Evolutionary conservation across 2,113 vertebrate genomes (phyloP).

Genomic region (Bos taurus): ARS-UCD2.0 NC_037331.1:85803501-85804000

Average conservation of each 20-base stretch:
- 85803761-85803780: not conserved
- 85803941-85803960: not conserved
- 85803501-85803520: too few relatives aligned
- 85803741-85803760: not conserved
- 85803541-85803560: too few relatives aligned
- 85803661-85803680: not conserved
- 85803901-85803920: not conserved
- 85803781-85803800: not conserved
- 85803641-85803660: not conserved
- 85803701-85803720: not conserved
- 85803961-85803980: not conserved
- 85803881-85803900: not conserved
- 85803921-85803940: not conserved
- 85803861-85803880: not conserved
- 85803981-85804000: not conserved
- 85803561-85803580: too few relatives aligned
- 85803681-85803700: not conserved
- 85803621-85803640: not conserved
- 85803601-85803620: too few relatives aligned
- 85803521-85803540: too few relatives aligned
- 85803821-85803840: accelerated
- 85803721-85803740: not conserved
- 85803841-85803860: not conserved
- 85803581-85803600: too few relatives aligned
- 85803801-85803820: not conserved